Conservation (phyloP, 2,113 vertebrate species). For the Ceuthmochares aereus region DNA sequence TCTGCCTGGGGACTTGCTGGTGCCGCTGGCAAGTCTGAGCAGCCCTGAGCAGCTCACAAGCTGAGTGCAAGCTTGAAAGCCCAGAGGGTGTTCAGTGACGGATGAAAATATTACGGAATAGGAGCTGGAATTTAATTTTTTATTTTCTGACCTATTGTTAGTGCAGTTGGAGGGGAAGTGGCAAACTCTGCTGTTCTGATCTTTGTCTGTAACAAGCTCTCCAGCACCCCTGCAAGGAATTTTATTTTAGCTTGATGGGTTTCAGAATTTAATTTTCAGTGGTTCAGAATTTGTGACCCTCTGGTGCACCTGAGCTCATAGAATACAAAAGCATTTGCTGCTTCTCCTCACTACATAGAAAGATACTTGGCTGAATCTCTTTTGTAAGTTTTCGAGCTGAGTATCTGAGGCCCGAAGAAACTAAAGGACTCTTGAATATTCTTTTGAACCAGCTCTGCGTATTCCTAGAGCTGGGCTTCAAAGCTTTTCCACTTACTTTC, state of each 20-base stretch:
- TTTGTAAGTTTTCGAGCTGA: neutral
- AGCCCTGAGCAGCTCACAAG: neutral
- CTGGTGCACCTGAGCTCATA: neutral
- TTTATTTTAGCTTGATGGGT: constrained; percentile 11
- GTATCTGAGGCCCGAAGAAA: neutral
- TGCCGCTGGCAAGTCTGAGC: neutral
- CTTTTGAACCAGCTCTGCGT: neutral
- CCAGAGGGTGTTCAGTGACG: neutral
- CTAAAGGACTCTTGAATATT: neutral
- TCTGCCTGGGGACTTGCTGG: neutral
- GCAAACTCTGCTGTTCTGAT: neutral
- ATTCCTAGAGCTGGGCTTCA: neutral
- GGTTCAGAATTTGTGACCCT: neutral
- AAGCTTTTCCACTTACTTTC: neutral
- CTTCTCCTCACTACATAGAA: neutral
- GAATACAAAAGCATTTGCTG: neutral
- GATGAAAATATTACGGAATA: neutral
- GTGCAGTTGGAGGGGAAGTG: neutral
- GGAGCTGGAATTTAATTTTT: neutral
- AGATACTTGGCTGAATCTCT: neutral
- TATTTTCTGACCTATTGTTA: constrained; percentile 17
- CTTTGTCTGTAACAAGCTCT: neutral
- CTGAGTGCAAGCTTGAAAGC: neutral
- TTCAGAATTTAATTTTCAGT: constrained; percentile 31
- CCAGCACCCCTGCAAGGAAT: neutral